Base-by-base conservation (phyloP, 2,113 vertebrate genomes). In the Grammomys surdaster region DNA sequence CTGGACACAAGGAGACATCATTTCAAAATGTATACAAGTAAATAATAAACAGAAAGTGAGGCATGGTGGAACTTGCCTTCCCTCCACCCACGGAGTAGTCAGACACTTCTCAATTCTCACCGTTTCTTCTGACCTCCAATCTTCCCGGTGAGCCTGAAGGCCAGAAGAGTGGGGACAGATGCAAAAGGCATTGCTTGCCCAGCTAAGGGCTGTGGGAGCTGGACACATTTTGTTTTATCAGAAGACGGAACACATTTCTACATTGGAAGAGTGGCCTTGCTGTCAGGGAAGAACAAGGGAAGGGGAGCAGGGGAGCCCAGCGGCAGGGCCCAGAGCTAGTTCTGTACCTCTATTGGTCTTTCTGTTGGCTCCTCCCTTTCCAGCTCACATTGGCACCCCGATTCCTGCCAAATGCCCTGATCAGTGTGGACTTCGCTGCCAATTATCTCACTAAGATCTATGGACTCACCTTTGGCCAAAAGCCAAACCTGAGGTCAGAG, bases 391-490 rank as follows among this genome's bases (percentile, higher is more conserved):
- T 98, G 95, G 99, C 99, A 93, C 99, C 99, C 0, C 99, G 98
- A 90, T 99, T 98, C 96, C 98, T 99, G 31, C 99, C 99, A 3
- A 98, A 98, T 3, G 98, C 99, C 82, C 98, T 99, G 98, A 98
- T 99, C 95, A 99, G 99, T 65, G 99, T 99, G 90, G 99, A 99
- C 97, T 99, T 99, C 88, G 99, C 99, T 89, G 99, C 99, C 87
- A 99, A 99, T 98, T 99, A 99, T 97, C 99, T 99, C 58, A 99
- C 99, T 58, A 99, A 98, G 98, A 99, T 99, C 98, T 99, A 99
- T 92, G 99, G 99, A 31, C 99, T 99, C 95, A 99, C 99, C 1
- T 99, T 99, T 98, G 99, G 99, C 93, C 98, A 99, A 96, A 99
- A 99, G 97, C 99, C 99, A 94, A 99, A 99, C 88, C 96, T 99